phyloP scores from a whole-genome alignment of 2,113 vertebrate species.

The Rhombomys opimus region DNA sequence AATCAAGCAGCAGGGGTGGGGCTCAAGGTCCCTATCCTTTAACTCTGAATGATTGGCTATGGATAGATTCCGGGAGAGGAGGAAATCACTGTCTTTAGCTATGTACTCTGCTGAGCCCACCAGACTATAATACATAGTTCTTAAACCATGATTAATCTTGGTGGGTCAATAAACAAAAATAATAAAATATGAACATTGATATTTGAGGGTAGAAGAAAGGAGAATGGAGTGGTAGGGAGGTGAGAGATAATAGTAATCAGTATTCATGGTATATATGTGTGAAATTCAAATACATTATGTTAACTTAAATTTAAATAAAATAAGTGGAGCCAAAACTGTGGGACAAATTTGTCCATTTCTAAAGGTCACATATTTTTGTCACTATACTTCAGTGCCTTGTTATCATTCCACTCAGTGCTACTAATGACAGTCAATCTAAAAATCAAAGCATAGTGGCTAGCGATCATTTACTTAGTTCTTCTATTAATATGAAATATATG shows the following conservation, averaged over 20 bases:
- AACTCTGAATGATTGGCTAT: neutral
- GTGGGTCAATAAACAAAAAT: neutral
- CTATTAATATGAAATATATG: neutral
- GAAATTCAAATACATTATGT: neutral
- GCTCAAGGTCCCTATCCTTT: neutral
- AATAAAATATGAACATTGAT: neutral
- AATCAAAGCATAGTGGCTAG: neutral
- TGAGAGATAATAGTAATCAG: neutral
- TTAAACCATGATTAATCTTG: neutral
- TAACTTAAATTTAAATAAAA: neutral
- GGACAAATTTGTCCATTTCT: neutral
- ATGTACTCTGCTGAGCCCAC: neutral
- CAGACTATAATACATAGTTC: too few species aligned
- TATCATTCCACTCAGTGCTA: neutral
- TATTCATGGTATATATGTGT: neutral
- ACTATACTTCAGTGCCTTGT: neutral
- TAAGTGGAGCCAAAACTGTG: neutral
- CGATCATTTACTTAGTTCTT: neutral
- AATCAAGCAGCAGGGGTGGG: neutral
- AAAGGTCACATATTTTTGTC: slow-evolving; percentile 17
- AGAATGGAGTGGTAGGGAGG: neutral
- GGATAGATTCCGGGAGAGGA: neutral
- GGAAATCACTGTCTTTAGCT: neutral
- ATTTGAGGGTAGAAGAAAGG: too few species aligned
- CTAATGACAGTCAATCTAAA: slow-evolving; percentile 4